A percentile compares a stretch with the other conserved stretches of the same genome.
Conservation (phyloP, 2,888 invertebrate genomes). For the Leptothorax acervorum region DNA sequence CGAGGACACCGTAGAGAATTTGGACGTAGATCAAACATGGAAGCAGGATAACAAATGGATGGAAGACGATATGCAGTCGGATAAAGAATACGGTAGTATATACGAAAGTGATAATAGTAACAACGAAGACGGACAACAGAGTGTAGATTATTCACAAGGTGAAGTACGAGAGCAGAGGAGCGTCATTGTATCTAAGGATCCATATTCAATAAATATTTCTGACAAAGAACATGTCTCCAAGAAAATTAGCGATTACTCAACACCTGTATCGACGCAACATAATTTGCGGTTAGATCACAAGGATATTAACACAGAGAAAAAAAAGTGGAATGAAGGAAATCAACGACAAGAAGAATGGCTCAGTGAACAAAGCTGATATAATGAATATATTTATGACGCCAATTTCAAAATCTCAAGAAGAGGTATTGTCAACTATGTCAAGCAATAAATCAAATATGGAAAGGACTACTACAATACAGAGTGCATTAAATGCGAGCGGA, state of each 20-base stretch:
- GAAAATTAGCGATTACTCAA: neutral
- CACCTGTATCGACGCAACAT: neutral
- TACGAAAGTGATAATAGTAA: conserved; percentile 74
- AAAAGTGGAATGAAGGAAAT: neutral
- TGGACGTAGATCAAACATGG: conserved; percentile 70
- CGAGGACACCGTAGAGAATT: conserved; percentile 59
- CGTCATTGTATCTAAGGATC: neutral
- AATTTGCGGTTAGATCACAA: neutral
- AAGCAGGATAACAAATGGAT: conserved; percentile 72
- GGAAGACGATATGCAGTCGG: conserved; percentile 59
- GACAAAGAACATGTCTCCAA: neutral
- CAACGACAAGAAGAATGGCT: neutral
- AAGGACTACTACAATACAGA: neutral
- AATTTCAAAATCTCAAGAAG: neutral
- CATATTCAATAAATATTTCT: conserved; percentile 1
- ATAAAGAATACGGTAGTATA: conserved; percentile 78
- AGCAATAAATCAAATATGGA: conserved; percentile 5
- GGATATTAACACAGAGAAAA: neutral
- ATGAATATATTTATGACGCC: neutral
- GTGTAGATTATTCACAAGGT: conserved; percentile 64
- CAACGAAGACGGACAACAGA: conserved; percentile 48
- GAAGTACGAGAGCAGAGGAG: conserved; percentile 80
- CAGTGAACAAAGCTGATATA: neutral
- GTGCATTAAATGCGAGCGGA: neutral
- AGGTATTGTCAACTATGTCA: neutral